A percentile compares a stretch with the other conserved stretches of the same genome.
These are phyloP conservation scores for Sinodicranocentrus sp. DNA, from an alignment of 2,888 invertebrate genomes.

Conservation along the genomic window DNA sequence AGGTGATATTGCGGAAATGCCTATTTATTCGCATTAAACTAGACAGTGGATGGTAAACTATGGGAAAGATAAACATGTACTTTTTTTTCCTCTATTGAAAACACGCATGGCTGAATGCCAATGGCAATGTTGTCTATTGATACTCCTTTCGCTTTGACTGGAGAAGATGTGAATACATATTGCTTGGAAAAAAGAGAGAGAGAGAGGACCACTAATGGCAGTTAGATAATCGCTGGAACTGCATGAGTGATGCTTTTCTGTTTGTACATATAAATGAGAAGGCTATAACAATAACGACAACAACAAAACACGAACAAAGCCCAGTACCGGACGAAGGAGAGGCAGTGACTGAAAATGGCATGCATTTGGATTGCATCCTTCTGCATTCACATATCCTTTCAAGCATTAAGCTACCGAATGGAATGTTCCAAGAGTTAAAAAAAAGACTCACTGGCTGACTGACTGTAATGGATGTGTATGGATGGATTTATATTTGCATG, in stretches of 20 bases:
- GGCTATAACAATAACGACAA: slow-evolving; percentile 56
- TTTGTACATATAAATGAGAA: slow-evolving; percentile 50
- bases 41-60: background rate
- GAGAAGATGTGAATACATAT: background rate
- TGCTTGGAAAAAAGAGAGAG: background rate
- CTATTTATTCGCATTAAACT: slow-evolving; percentile 42
- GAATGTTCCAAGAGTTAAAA: background rate
- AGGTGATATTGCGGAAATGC: slow-evolving; percentile 45
- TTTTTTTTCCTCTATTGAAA: slow-evolving; percentile 4
- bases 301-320: slow-evolving; percentile 42
- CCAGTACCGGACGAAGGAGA: background rate
- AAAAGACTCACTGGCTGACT: slow-evolving; percentile 8
- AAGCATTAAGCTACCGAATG: no score
- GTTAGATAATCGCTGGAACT: slow-evolving; percentile 59
- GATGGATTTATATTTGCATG: slow-evolving; percentile 60
- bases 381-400: no score
- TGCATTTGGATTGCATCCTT: slow-evolving; percentile 22
- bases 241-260: slow-evolving; percentile 37
- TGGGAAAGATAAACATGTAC: slow-evolving; percentile 3
- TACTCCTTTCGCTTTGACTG: slow-evolving; percentile 46
- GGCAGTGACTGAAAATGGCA: slow-evolving; percentile 41
- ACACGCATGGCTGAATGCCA: slow-evolving; percentile 56
- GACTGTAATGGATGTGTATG: slow-evolving; percentile 56
- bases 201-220: slow-evolving; percentile 53
- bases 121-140: slow-evolving; percentile 30